Conservation (phyloP, 2,888 invertebrate species). For the Clostera curtula region DNA sequence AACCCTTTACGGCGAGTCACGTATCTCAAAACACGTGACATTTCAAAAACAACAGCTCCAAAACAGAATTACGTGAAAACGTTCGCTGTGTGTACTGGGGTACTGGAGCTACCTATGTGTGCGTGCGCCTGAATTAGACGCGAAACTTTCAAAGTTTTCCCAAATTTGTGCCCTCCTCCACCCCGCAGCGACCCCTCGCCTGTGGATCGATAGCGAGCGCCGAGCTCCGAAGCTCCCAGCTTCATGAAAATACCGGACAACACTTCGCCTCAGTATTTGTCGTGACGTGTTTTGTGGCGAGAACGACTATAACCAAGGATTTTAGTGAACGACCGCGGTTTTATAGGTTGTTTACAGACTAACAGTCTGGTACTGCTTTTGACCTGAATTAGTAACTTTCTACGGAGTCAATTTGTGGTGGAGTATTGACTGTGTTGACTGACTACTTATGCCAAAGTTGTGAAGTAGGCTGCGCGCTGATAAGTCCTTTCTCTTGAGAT, state of each 20-base stretch:
- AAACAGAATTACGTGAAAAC: conserved; percentile 62
- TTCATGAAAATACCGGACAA: conserved; percentile 68
- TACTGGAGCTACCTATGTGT: conserved; percentile 53
- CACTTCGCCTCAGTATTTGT: conserved; percentile 53
- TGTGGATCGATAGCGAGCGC: conserved; percentile 65
- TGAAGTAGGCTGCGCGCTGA: not conserved
- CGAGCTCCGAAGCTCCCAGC: conserved; percentile 55
- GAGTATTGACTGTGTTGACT: too few relatives aligned
- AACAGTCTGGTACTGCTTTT: conserved; percentile 8
- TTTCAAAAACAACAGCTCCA: conserved; percentile 55
- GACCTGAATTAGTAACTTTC: conserved; percentile 11
- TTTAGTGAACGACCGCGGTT: conserved; percentile 36
- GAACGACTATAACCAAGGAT: conserved; percentile 34
- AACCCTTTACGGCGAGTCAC: conserved; percentile 46
- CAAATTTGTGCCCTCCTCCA: conserved; percentile 68
- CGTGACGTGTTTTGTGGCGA: conserved; percentile 55
- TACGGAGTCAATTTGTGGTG: too few relatives aligned
- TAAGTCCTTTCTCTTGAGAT: too few relatives aligned
- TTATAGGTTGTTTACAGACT: conserved; percentile 16
- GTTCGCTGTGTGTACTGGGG: conserved; percentile 44
- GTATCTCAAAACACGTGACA: conserved; percentile 62
- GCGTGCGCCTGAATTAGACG: conserved; percentile 76
- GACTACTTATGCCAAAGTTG: too few relatives aligned
- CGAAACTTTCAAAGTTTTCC: conserved; percentile 76
- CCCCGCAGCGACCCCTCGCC: conserved; percentile 37